These are phyloP conservation scores for Drosophila kanekoi DNA, from an alignment of 2,888 invertebrate genomes.

Conservation along the genomic window DNA sequence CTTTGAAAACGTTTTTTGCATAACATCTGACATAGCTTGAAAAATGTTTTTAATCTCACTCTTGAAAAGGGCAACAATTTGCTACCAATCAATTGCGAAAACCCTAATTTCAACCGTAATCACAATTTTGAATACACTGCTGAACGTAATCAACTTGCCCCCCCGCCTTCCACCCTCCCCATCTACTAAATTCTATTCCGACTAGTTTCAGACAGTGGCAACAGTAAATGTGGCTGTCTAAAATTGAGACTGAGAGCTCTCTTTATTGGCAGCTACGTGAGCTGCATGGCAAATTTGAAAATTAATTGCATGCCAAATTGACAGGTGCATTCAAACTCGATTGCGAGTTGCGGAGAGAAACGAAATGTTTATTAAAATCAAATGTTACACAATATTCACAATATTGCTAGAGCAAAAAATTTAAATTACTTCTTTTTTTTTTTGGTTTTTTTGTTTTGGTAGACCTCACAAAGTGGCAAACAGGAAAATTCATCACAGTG, in stretches of 20 bases:
- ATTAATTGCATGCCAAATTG: slow-evolving; percentile 41
- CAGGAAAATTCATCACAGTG: not conserved
- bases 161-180: not conserved
- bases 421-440: no score
- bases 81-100: not conserved
- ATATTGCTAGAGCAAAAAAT: no score
- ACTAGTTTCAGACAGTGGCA: slow-evolving; percentile 1
- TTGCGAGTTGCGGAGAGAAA: not conserved
- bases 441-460: not conserved
- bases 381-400: slow-evolving; percentile 8
- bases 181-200: no score
- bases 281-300: slow-evolving; percentile 24
- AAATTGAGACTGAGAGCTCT: not conserved
- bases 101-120: slow-evolving; percentile 3
- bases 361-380: slow-evolving; percentile 1
- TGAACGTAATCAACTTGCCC: slow-evolving; percentile 18
- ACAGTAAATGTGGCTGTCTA: slow-evolving; percentile 9
- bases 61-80: slow-evolving; percentile 4
- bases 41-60: no score
- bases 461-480: not conserved
- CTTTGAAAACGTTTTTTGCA: no score
- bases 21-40: no score
- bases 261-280: slow-evolving; percentile 42
- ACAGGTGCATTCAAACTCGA: slow-evolving; percentile 3
- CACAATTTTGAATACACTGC: slow-evolving; percentile 4